Percentiles rank a stretch among this genome's conserved stretches.
These are phyloP conservation scores for Rugalucina vietnamica DNA, from an alignment of 2,888 invertebrate genomes.

Conservation along the genomic window DNA sequence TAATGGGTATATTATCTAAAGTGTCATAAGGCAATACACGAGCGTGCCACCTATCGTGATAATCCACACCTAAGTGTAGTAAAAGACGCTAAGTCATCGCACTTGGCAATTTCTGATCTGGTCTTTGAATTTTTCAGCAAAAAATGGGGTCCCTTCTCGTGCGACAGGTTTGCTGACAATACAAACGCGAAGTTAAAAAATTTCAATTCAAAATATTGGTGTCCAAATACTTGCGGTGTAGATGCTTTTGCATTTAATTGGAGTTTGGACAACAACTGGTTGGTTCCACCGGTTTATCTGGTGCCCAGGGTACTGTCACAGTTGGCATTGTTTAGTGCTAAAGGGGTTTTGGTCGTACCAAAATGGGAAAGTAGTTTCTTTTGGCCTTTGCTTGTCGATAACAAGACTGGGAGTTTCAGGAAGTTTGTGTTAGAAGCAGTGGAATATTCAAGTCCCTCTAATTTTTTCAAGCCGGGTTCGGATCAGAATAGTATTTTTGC, in stretches of 20 bases:
- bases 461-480: background rate
- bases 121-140: background rate
- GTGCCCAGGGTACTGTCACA: background rate
- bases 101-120: background rate
- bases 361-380: background rate
- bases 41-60: too few species aligned
- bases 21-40: too few species aligned
- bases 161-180: slow-evolving; percentile 18
- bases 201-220: slow-evolving; percentile 17
- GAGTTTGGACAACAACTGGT: background rate
- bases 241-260: slow-evolving; percentile 16
- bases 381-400: background rate
- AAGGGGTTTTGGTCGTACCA: background rate
- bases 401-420: too few species aligned
- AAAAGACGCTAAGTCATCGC: too few species aligned
- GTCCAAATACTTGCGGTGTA: background rate
- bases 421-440: too few species aligned
- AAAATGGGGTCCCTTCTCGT: slow-evolving; percentile 15
- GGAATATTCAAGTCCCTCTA: background rate
- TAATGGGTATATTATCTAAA: too few species aligned
- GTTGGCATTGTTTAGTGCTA: background rate
- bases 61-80: too few species aligned
- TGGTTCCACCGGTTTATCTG: background rate
- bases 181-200: background rate
- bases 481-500: background rate